Conservation (phyloP, 2,797 vertebrate species). For the Saxicola maurus region DNA sequence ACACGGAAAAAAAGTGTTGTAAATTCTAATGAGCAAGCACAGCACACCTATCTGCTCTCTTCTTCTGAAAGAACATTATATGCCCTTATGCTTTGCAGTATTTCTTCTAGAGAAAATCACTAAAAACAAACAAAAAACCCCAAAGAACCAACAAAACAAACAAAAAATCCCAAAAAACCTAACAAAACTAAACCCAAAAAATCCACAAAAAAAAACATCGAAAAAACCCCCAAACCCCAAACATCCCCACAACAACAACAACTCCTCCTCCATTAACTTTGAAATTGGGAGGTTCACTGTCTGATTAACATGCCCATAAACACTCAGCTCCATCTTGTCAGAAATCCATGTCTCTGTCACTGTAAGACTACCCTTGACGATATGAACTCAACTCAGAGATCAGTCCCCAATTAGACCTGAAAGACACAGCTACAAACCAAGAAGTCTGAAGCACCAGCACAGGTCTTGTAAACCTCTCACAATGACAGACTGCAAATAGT, state of each 20-base stretch:
- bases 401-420: not conserved
- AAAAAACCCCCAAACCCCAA: not conserved
- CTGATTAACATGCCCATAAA: not conserved
- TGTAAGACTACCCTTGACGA: rapidly evolving
- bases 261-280: not conserved
- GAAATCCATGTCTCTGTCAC: not conserved
- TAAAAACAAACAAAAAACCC: not conserved
- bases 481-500: not conserved
- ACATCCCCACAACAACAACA: not conserved
- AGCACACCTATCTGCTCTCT: not conserved
- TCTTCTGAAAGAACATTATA: not conserved
- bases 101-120: not conserved
- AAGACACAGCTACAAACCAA: not conserved
- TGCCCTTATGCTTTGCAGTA: not conserved
- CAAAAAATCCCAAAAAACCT: not conserved
- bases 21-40: not conserved
- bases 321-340: not conserved
- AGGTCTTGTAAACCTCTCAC: not conserved
- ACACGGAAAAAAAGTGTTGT: not conserved
- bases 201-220: not conserved
- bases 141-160: too few relatives aligned
- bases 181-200: not conserved
- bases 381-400: not conserved
- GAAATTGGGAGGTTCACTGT: not conserved
- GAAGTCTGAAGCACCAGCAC: not conserved